A percentile compares a stretch with the other conserved stretches of the same genome.
Conservation (phyloP, 2,888 invertebrate species). For the Tenthredo distinguenda region DNA sequence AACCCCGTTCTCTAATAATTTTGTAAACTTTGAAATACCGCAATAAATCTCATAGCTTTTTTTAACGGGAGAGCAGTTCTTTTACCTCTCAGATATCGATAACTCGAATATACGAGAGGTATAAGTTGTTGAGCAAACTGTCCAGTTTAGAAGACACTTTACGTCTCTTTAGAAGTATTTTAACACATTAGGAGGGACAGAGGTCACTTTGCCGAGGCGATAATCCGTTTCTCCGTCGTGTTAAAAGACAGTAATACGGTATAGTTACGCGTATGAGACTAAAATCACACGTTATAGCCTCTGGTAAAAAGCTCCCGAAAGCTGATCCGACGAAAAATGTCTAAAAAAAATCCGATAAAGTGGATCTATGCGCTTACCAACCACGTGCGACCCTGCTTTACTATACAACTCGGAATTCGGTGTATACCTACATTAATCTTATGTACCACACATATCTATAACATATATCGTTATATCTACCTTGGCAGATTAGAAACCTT, state of each 20-base stretch:
- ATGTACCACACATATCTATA: background rate
- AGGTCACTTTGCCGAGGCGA: conserved; percentile 30
- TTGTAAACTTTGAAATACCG: background rate
- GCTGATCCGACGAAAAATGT: background rate
- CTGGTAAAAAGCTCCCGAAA: background rate
- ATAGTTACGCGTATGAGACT: background rate
- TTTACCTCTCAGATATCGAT: background rate
- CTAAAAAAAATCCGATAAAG: conserved; percentile 16
- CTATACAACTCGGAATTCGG: conserved; percentile 5
- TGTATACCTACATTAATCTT: background rate
- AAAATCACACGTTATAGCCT: background rate
- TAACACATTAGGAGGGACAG: conserved; percentile 42
- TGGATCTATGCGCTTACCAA: background rate
- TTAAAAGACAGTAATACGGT: background rate
- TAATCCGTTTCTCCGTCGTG: conserved; percentile 30
- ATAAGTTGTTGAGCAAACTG: conserved; percentile 27
- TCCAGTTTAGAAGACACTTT: conserved; percentile 21
- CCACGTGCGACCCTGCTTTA: background rate
- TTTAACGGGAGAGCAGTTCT: background rate
- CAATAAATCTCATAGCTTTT: background rate
- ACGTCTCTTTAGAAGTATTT: conserved; percentile 30
- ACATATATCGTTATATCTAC: conserved; percentile 1
- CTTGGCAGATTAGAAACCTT: conserved; percentile 41
- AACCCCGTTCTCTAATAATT: background rate
- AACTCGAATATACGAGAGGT: background rate